Conservation (phyloP, 2,888 invertebrate species). For the Belgica antarctica region DNA sequence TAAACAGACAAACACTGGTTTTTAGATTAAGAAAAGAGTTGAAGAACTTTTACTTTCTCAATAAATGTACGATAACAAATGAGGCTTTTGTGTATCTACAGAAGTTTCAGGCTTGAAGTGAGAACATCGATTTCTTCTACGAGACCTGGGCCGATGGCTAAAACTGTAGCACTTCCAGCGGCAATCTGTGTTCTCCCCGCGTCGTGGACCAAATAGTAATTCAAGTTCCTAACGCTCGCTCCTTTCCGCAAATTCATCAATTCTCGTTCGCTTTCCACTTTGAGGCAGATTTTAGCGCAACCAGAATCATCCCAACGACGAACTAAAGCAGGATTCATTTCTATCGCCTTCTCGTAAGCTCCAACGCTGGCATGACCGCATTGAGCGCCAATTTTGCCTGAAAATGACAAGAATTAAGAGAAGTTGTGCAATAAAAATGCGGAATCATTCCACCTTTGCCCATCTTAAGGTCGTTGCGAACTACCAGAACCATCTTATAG, state of each 20-base stretch:
- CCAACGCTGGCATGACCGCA: slow-evolving; percentile 93
- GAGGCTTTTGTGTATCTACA: slow-evolving; percentile 55
- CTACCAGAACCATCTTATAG: slow-evolving; percentile 80
- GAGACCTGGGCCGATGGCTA: slow-evolving; percentile 90
- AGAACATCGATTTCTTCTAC: slow-evolving; percentile 73
- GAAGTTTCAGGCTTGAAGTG: slow-evolving; percentile 83
- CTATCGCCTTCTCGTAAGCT: slow-evolving; percentile 71
- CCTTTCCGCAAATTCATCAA: slow-evolving; percentile 66
- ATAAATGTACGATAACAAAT: neutral
- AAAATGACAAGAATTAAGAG: neutral
- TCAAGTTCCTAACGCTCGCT: slow-evolving; percentile 69
- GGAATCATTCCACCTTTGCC: slow-evolving; percentile 62
- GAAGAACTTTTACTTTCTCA: neutral
- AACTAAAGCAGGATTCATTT: slow-evolving; percentile 62
- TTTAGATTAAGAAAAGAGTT: neutral
- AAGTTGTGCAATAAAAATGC: no score
- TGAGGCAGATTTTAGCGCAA: slow-evolving; percentile 85
- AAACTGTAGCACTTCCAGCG: slow-evolving; percentile 62
- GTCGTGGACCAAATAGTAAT: slow-evolving; percentile 76
- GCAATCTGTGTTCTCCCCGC: slow-evolving; percentile 77
- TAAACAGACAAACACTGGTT: slow-evolving; percentile 33
- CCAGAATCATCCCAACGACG: slow-evolving; percentile 65
- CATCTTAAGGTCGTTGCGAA: slow-evolving; percentile 89
- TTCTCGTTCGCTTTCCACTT: slow-evolving; percentile 73
- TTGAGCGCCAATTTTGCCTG: slow-evolving; percentile 88